Percentiles rank a stretch among this genome's conserved stretches.
These are phyloP conservation scores for Lethenteron camtschaticum DNA, from an alignment of 2,113 vertebrate genomes.

Conservation along the genomic window DNA sequence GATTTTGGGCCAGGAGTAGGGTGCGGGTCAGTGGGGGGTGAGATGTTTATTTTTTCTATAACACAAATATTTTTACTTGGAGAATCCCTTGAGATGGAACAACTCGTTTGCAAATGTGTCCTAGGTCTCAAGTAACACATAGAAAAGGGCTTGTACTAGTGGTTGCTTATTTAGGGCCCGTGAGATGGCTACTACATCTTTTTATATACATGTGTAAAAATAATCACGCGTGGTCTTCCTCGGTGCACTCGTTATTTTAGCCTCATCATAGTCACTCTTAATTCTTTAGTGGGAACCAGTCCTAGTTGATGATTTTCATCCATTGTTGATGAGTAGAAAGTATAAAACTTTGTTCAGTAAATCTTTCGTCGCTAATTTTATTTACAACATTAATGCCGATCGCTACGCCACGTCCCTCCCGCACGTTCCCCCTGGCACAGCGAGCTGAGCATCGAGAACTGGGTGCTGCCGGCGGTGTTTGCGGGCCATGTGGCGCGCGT, in stretches of 20 bases:
- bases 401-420: neutral
- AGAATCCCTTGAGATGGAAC: neutral
- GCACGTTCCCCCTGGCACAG: slow-evolving; percentile 19
- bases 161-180: too few species aligned
- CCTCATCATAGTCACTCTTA: neutral
- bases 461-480: slow-evolving; percentile 95
- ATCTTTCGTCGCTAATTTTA: too few species aligned
- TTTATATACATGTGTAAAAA: too few species aligned
- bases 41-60: neutral
- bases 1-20: neutral
- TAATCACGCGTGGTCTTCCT: neutral
- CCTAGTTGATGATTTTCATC: neutral
- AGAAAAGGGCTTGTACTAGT: too few species aligned
- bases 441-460: slow-evolving; percentile 91
- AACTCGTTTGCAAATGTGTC: neutral
- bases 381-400: neutral
- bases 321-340: neutral
- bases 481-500: slow-evolving; percentile 72
- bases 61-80: neutral
- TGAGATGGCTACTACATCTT: too few species aligned
- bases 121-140: too few species aligned
- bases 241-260: neutral
- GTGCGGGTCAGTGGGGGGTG: neutral
- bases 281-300: neutral
- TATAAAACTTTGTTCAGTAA: neutral